Evolutionary conservation across 2,888 invertebrate genomes (phyloP), one percentile per base, ranked within the genome.

Genomic region (Apamea crenata): DNA sequence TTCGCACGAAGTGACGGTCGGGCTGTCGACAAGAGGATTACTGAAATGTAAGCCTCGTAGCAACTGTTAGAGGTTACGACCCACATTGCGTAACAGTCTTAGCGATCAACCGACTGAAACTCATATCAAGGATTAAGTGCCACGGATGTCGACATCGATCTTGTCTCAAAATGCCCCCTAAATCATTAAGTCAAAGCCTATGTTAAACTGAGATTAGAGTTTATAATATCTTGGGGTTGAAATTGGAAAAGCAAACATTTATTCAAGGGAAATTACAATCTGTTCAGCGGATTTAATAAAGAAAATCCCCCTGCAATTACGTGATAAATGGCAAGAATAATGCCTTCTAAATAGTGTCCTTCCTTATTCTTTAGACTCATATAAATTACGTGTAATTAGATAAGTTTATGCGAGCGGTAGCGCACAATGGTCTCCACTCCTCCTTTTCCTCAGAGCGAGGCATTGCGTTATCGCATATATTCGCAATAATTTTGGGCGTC

Each of bases 121-220:
- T 95, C 93, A 94, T 93, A 94, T 92, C 91, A 90, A 89, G 92
- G 94, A 94, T 95, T 94, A 94, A 91, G 84, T 88, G 79, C 77
- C 84, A 83, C 83, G 80, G 88, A 87, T 84, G 86, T 84, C 65
- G 77, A 88, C 87, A 91, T 91, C 90, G 90, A 93, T 92, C 89
- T 86, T 74, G 77, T 85, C 82, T 88, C 83, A 85, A 89, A 81
- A 89, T 85, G 83, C 85, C 81, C 88, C 83, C 86, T 87, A 87
- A 92, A 91, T 91, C 90, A 90, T 90, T 86, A 90, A 89, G 85
- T 88, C 85, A 80, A 86, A 89, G 84, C 87, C 86, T 88, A 88
- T 87, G 86, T 91, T 91, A 90, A 88, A 90, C 85, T 86, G 77
- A 89, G 90, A 91, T 91, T 89, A 91, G 81, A 89, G 84, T 91